These are phyloP conservation scores for Corvus hawaiiensis DNA, from an alignment of 2,113 vertebrate genomes.

Conservation along the genomic window DNA sequence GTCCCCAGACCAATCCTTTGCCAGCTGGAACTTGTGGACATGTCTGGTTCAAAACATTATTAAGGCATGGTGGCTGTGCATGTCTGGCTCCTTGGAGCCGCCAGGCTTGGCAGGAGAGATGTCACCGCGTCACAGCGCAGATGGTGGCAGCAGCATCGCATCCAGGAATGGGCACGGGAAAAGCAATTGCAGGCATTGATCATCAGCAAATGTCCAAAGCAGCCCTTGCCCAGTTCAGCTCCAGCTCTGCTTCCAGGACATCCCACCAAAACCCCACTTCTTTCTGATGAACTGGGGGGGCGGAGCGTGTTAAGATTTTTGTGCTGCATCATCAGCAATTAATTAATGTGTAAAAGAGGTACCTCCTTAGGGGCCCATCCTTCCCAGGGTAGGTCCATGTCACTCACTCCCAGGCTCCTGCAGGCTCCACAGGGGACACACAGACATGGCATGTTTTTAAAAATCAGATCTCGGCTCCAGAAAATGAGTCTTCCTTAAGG, in stretches of 20 bases:
- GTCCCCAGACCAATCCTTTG: neutral
- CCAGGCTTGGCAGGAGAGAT: neutral
- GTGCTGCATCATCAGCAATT: neutral
- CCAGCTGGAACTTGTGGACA: neutral
- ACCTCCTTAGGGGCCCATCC: neutral
- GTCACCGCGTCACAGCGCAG: accelerated
- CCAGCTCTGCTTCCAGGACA: neutral
- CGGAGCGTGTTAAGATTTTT: neutral
- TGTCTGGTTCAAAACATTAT: neutral
- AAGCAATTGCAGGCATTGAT: neutral
- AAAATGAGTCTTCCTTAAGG: neutral
- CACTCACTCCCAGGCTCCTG: neutral
- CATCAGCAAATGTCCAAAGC: neutral
- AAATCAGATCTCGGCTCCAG: neutral
- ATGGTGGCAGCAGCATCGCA: neutral
- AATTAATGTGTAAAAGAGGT: neutral
- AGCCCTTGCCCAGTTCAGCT: neutral
- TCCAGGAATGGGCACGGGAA: neutral
- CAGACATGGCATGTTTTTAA: accelerated
- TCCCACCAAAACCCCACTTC: neutral
- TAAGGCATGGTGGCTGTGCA: neutral
- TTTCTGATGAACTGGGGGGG: neutral
- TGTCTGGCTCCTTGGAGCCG: neutral
- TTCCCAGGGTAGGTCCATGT: neutral
- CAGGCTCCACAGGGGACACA: neutral